Evolutionary conservation across 2,797 vertebrate genomes (phyloP), one percentile per base, ranked within the genome.

Genomic region (Malacoraja senta): DNA sequence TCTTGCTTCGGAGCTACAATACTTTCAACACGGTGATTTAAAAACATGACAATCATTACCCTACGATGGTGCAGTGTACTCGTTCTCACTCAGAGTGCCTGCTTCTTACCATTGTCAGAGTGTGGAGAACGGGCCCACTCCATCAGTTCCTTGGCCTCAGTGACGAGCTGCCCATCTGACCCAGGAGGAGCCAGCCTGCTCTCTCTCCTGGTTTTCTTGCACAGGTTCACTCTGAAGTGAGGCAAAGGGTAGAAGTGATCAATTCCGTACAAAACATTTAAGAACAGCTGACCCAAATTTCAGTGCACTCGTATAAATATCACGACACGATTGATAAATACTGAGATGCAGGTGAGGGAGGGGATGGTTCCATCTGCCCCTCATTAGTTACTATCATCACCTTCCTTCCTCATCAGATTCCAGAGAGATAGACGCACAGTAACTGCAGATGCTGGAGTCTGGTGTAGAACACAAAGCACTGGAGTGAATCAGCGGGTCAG

Each of bases 91-190:
- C 38, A 15, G 71, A 3, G 38, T 44, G 44, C 44, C 44, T 26
- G n/a, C 13, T n/a, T 38, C 94, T 94, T 93, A 93, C 93, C 53
- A 26, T 95, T 94, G 0, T 96, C 95, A 35, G 94, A 93, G 53
- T 95, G 80, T 90, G 94, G 93, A 0, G 93, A 93, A 53, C 94
- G 93, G 29, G 94, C 96, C 19, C 95, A 96, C 0, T 96, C 96
- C 94, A 98, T 94, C 92, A 98, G 96, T 83, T 97, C 96, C 94
- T 96, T 97, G 94, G 97, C 98, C 94, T 98, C 97, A 72, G 96
- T 96, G 6, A 96, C 96, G 94, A 98, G 96, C 86, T 97, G 96
- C 93, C 95, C 95, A 92, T 97, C 95, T 0, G 96, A 93, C 93
- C 97, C 97, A 91, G 96, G 0, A 26, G 35, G 35, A 80, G 95